Percentiles rank a stretch among this genome's conserved stretches.
Evolutionary conservation across 2,113 vertebrate genomes (phyloP).

Genomic region (Etia nguti): DNA sequence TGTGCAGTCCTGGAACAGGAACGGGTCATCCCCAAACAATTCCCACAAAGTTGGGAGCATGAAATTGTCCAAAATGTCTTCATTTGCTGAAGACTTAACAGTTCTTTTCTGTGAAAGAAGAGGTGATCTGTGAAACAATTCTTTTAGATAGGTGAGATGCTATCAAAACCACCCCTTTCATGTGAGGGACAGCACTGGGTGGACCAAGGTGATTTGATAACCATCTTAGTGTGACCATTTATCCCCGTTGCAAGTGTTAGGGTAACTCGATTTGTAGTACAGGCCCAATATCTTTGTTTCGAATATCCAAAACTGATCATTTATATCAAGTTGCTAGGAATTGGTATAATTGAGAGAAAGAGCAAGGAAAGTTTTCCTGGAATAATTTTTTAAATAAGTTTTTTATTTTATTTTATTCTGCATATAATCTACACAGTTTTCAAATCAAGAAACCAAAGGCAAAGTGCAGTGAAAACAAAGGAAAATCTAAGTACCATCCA

Average conservation of each 20-base stretch:
- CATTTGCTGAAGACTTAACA: not conserved
- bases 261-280: not conserved
- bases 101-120: not conserved
- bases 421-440: not conserved
- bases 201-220: not conserved
- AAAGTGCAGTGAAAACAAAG: not conserved
- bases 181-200: not conserved
- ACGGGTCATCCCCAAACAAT: not conserved
- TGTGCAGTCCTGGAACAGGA: not conserved
- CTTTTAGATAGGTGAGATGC: not conserved
- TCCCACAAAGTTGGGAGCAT: not conserved
- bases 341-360: not conserved
- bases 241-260: fast-evolving
- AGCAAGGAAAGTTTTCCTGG: not conserved
- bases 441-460: not conserved
- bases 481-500: not conserved
- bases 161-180: not conserved
- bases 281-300: not conserved
- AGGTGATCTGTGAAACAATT: not conserved
- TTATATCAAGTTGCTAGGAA: not conserved
- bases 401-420: not conserved
- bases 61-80: not conserved
- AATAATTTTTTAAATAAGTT: not conserved
- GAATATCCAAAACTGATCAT: not conserved
- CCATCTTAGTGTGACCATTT: not conserved